Evolutionary conservation across 2,888 invertebrate species (phyloP), one percentile per base, ranked within the genome.

Genomic region (Celastrina argiolus): DNA sequence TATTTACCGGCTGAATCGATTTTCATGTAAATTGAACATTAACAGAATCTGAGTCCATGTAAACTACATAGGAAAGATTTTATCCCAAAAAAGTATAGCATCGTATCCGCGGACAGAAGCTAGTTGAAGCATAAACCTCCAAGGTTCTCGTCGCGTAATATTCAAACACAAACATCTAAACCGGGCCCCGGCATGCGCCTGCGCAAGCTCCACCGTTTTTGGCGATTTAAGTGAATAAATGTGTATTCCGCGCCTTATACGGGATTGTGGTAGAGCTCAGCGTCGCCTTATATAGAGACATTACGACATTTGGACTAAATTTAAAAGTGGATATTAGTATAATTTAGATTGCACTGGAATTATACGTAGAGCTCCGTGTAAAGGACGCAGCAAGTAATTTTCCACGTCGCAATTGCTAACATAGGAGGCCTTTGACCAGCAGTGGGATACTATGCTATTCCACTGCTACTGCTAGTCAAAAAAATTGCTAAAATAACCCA

Each of bases 161-260:
- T n/a, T n/a, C n/a, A n/a, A n/a, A 22, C 26, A 10, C 12, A 4
- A 51, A 51, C 22, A 51, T 12, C 51, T 51, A 26, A 45, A 10
- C 18, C 45, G 16, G 22, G 51, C 4, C 22, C 14, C 51, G 12
- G 51, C 2, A 8, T 10, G 18, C 45, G 45, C 45, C 45, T 45
- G 18, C 45, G 45, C 51, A 22, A 51, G 22, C 4, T 3, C 51
- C 12, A 14, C 59, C 34, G 4, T 18, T 59, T 59, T 59, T 18
- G 59, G 59, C 7, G 14, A 34, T 34, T 34, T 36, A 59, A 31
- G 34, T 36, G 16, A 18, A 10, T 34, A 18, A 59, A 59, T 34
- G 59, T 59, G 34, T 59, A 36, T 31, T 58, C 58, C 58, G 58
- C 16, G n/a, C 59, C 59, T 59, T 59, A 34, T 34, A 12, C 10